Conservation (phyloP, 1,140 invertebrate species). For the Drosophila jambulina region DNA sequence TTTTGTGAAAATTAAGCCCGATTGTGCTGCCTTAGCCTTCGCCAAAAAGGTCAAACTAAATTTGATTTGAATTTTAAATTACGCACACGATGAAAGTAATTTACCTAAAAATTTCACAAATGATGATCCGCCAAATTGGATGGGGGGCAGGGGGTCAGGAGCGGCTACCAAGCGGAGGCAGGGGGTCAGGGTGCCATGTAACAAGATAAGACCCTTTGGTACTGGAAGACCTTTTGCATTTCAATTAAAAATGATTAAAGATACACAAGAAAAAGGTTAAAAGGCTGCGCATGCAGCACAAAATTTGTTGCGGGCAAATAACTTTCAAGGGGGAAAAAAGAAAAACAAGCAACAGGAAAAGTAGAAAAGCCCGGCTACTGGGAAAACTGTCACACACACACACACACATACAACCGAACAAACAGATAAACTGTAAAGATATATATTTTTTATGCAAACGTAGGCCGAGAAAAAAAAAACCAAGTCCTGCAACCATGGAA, state of each 20-base stretch:
- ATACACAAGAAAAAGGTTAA: conserved; percentile 76
- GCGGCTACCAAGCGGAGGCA: not conserved
- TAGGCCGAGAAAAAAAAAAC: conserved; percentile 29
- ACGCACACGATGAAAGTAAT: conserved; percentile 45
- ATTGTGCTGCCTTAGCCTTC: conserved; percentile 7
- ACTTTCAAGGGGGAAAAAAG: conserved; percentile 48
- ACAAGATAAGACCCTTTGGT: conserved; percentile 21
- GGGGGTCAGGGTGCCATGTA: conserved; percentile 5
- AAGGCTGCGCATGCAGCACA: conserved; percentile 68
- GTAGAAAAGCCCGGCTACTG: conserved; percentile 4
- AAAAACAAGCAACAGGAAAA: conserved; percentile 42
- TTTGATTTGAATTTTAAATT: conserved; percentile 48
- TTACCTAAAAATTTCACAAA: conserved; percentile 40
- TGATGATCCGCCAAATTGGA: conserved; percentile 30
- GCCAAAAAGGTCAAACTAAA: conserved; percentile 46
- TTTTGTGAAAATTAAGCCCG: conserved; percentile 5
- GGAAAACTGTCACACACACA: conserved; percentile 36
- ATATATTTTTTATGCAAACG: conserved; percentile 65
- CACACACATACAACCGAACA: conserved; percentile 19
- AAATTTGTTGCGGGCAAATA: conserved; percentile 72
- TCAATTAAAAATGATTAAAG: conserved; percentile 82
- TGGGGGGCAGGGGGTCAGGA: not conserved
- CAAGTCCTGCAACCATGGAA: conserved; percentile 52
- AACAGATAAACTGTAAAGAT: conserved; percentile 47
- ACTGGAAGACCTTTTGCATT: conserved; percentile 54